These are phyloP conservation scores for Botia kubotai DNA, from an alignment of 2,797 vertebrate genomes.

Conservation along the genomic window DNA sequence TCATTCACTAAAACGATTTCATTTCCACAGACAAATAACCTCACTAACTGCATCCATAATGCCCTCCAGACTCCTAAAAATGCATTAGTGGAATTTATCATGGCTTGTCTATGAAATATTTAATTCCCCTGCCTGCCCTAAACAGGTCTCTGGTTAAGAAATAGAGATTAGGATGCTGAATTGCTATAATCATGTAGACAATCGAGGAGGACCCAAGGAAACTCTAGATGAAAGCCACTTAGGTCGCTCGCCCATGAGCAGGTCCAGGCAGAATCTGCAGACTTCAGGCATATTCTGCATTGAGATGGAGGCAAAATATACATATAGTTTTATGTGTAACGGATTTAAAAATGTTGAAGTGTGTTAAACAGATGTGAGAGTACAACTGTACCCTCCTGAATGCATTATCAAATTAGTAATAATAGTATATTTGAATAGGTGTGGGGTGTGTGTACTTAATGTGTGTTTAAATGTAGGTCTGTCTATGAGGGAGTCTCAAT, in stretches of 20 bases:
- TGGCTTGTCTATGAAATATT: constrained; percentile 67
- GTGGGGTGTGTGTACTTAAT: not conserved
- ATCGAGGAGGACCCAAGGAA: constrained; percentile 25
- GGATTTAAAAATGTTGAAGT: not conserved
- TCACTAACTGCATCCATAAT: constrained; percentile 59
- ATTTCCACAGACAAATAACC: constrained; percentile 57
- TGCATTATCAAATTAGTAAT: not conserved
- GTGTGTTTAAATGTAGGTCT: not conserved
- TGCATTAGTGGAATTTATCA: constrained; percentile 40
- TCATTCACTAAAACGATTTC: constrained; percentile 52
- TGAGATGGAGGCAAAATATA: not conserved
- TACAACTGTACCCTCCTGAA: not conserved
- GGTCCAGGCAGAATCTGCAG: not conserved
- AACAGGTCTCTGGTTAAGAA: constrained; percentile 17
- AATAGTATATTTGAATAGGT: not conserved
- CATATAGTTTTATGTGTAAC: not conserved
- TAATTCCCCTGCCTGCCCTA: constrained; percentile 46
- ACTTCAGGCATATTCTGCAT: not conserved
- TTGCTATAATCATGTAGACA: constrained; percentile 22
- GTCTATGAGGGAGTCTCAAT: not conserved
- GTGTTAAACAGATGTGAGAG: not conserved
- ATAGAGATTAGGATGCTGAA: constrained; percentile 27
- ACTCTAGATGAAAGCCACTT: constrained; percentile 22
- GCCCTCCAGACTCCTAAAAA: constrained; percentile 44
- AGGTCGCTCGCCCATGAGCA: not conserved